Evolutionary conservation across 2,888 invertebrate genomes (phyloP), one percentile per base, ranked within the genome.

Genomic region (Ichneumon xanthorius): DNA sequence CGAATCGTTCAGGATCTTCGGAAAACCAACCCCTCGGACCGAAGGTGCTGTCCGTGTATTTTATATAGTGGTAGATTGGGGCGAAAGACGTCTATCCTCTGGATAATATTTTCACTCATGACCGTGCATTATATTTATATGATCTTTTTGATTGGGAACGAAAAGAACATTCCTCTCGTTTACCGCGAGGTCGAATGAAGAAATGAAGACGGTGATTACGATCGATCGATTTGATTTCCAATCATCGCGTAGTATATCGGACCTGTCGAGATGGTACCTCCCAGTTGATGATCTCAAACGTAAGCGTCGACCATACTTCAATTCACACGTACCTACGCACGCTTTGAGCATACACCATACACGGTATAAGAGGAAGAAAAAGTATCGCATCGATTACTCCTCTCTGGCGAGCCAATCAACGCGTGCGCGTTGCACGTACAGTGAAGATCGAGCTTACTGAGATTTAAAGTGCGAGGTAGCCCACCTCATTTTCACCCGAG

Each of bases 171-270:
- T 14, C 33, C 40, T 53, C 30, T 11, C 26, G 22, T 33, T 50
- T 50, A 30, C 30, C 9, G 14, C 30, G 53, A 30, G 40, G 14
- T 58, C n/a, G 37, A 55, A 58, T 55, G 16, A 71, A 78, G 26
- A 55, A 65, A 67, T 58, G 65, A 67, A 65, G 2, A 58, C 22
- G 9, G 68, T 70, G 76, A 84, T 80, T 71, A 65, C 83, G 53
- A 84, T 84, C 83, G 70, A 71, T 80, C 79, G 80, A 84, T 80
- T 84, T 70, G 75, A 80, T 84, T 75, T 84, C 83, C 83, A 84
- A 84, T 84, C 79, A 84, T 81, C 75, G 80, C 50, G 58, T 37
- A 40, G 45, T 55, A 81, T 68, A 68, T 77, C 67, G 71, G 61
- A 53, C 71, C 58, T 37, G 37, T 37, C 70, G 50, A 58, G 22